A percentile compares a stretch with the other conserved stretches of the same genome.
Evolutionary conservation across 2,888 invertebrate genomes (phyloP).

Genomic region (Coenonympha arcania): DNA sequence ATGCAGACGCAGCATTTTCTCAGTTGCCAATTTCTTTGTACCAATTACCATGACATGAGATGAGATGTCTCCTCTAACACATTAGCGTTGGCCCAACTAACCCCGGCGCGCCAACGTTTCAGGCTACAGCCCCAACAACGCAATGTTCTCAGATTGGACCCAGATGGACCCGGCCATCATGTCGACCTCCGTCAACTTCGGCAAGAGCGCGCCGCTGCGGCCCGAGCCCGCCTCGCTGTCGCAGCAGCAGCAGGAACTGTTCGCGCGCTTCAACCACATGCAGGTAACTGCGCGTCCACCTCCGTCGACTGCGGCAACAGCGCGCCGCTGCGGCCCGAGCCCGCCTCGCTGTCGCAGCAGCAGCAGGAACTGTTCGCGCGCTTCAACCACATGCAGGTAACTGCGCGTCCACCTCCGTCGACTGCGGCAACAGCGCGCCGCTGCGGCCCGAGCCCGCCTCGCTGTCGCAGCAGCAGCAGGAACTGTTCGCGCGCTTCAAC

Average conservation of each 20-base stretch:
- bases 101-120: slow-evolving; percentile 23
- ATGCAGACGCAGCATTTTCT: no score
- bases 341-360: slow-evolving; percentile 35
- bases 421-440: slow-evolving; percentile 54
- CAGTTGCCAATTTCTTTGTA: no score
- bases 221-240: slow-evolving; percentile 27
- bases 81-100: background rate
- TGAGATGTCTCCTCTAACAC: background rate
- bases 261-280: slow-evolving; percentile 61
- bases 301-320: slow-evolving; percentile 73
- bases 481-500: slow-evolving; percentile 62
- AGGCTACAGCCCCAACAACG: slow-evolving; percentile 52
- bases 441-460: slow-evolving; percentile 16
- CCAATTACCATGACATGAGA: no score
- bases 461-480: slow-evolving; percentile 49
- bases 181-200: slow-evolving; percentile 78
- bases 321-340: slow-evolving; percentile 25
- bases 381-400: slow-evolving; percentile 49
- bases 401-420: slow-evolving; percentile 80
- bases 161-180: slow-evolving; percentile 95
- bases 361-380: slow-evolving; percentile 62
- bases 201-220: slow-evolving; percentile 40
- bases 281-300: slow-evolving; percentile 72
- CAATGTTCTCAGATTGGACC: slow-evolving; percentile 86
- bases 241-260: slow-evolving; percentile 57